Base-by-base conservation (phyloP, 1,140 invertebrate genomes). In the Drosophila tropicalis region DNA sequence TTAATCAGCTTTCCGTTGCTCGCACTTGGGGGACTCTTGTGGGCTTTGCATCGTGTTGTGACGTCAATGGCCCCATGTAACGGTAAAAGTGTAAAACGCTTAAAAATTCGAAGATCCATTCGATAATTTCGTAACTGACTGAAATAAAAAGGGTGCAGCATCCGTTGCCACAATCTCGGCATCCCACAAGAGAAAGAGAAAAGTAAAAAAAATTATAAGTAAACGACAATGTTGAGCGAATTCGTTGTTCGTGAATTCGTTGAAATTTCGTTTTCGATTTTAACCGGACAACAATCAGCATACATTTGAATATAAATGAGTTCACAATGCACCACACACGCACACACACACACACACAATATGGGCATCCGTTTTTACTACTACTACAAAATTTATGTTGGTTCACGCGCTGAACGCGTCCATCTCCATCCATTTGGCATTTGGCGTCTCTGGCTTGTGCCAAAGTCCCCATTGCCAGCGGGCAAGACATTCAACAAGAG, bases 241-340 rank as follows among this genome's bases (percentile, higher is more conserved):
- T n/a, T n/a, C 29, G 65, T 67, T 51, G 56, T 81, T 66, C 70
- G 65, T 65, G 36, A 41, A 44, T 51, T 63, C 65, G 56, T 60
- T 72, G 72, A 75, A 71, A 87, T 87, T 84, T 76, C 77, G 51
- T 74, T 83, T 78, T 83, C 62, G 67, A 76, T 83, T 87, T 87
- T 89, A 79, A 72, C 84, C 70, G 67, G 22, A 60, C 64, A 39
- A 32, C 76, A 29, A 78, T 66, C 71, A 69, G 61, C 74, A 66
- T 13, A 76, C 72, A 82, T 76, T 76, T 51, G 85, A 66, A 79
- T 82, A 64, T 76, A 82, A 86, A 86, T 87, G 79, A 65, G 64
- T 73, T 73, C 66, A 83, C 17, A 56, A 61, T 61, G 72, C 25
- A 65, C 56, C 57, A 63, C 36, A 85, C 72, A 72, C 64, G 67